Percentiles rank a stretch among this genome's conserved stretches.
Evolutionary conservation across 2,113 vertebrate species (phyloP).

Genomic region (Bothrops jararaca): DNA sequence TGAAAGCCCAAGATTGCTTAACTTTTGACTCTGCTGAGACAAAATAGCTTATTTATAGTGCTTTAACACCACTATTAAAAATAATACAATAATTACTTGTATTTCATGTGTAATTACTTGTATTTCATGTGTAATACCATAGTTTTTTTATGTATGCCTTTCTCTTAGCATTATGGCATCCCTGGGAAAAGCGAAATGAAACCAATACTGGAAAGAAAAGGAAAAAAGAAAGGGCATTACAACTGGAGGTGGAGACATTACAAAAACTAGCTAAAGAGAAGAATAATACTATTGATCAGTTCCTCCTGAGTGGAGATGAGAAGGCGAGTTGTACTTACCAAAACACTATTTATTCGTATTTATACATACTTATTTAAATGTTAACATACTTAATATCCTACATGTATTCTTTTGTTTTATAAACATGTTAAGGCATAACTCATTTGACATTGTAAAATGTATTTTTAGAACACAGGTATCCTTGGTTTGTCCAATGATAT

Average conservation of each 20-base stretch:
- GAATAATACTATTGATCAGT: slow-evolving; percentile 61
- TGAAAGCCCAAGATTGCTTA: not conserved
- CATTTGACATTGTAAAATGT: not conserved
- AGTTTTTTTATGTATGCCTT: not conserved
- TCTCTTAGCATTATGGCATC: slow-evolving; percentile 55
- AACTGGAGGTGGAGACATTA: slow-evolving; percentile 49
- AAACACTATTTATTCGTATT: not conserved
- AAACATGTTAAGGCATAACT: not conserved
- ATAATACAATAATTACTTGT: not conserved
- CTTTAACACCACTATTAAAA: not conserved
- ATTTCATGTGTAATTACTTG: too few relatives aligned
- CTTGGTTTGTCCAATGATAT: not conserved
- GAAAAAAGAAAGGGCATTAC: slow-evolving; percentile 47
- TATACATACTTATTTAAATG: not conserved
- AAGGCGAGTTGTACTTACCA: slow-evolving; percentile 48
- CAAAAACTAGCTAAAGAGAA: slow-evolving; percentile 56
- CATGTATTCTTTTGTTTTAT: not conserved
- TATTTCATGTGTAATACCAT: not conserved
- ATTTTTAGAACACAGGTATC: not conserved
- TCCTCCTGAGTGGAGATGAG: slow-evolving; percentile 65
- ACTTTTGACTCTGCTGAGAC: not conserved
- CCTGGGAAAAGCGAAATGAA: slow-evolving; percentile 63
- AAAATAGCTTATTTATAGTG: not conserved
- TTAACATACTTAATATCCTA: not conserved
- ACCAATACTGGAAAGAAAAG: slow-evolving; percentile 57